Conservation (phyloP, 2,888 invertebrate species). For the Mimumesa dahlbomi region DNA sequence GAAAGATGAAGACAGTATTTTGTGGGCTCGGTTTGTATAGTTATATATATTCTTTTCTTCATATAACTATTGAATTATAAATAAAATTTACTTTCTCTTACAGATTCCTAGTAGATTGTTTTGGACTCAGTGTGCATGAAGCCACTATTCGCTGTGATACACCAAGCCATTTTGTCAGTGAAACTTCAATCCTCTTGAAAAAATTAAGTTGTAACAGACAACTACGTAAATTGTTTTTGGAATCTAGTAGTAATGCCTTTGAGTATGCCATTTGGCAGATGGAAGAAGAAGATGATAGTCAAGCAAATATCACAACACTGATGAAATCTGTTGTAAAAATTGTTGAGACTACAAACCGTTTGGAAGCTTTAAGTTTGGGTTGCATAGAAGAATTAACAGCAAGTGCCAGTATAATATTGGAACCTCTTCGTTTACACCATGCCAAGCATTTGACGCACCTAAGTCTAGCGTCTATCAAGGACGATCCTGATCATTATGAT, state of each 20-base stretch:
- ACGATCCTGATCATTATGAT: constrained; percentile 86
- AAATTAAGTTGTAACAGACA: constrained; percentile 77
- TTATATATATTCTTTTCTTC: neutral
- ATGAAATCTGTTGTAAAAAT: constrained; percentile 78
- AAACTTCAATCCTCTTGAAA: constrained; percentile 73
- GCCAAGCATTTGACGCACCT: constrained; percentile 83
- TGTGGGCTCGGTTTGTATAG: constrained; percentile 73
- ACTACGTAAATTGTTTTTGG: constrained; percentile 76
- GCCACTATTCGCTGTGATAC: constrained; percentile 79
- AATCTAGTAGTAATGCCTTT: constrained; percentile 74
- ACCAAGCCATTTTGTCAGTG: constrained; percentile 71
- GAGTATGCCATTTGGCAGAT: constrained; percentile 63
- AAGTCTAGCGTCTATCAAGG: constrained; percentile 87
- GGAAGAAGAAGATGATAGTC: constrained; percentile 61
- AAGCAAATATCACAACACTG: constrained; percentile 55
- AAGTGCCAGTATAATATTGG: constrained; percentile 79
- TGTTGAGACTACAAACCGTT: constrained; percentile 79
- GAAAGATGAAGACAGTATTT: constrained; percentile 74
- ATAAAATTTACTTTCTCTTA: neutral
- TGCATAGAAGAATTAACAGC: constrained; percentile 82
- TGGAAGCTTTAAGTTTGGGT: constrained; percentile 82
- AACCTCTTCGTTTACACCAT: constrained; percentile 80
- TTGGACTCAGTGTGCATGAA: constrained; percentile 78
- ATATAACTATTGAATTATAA: neutral
- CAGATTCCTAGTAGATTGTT: constrained; percentile 77